Evolutionary conservation across 2,113 vertebrate genomes (phyloP).

Genomic region (Eublepharis macularius): DNA sequence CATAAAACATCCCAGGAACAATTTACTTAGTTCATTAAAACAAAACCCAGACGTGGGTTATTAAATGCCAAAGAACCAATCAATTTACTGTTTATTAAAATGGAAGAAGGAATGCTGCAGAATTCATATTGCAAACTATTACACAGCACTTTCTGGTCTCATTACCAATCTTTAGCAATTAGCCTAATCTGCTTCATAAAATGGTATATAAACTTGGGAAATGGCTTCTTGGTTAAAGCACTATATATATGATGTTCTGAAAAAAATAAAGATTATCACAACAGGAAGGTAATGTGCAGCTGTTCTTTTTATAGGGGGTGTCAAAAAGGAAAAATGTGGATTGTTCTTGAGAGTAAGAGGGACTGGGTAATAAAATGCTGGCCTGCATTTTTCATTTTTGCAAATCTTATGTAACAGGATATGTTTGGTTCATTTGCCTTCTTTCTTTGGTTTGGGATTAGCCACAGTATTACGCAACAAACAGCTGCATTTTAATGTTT

Average conservation of each 20-base stretch:
- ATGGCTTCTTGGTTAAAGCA: neutral
- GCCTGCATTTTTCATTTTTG: neutral
- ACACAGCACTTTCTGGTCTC: slow-evolving; percentile 54
- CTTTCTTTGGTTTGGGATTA: neutral
- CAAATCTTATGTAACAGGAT: slow-evolving; percentile 1
- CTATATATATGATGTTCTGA: slow-evolving; percentile 34
- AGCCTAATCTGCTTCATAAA: slow-evolving; percentile 59
- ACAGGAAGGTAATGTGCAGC: slow-evolving; percentile 28
- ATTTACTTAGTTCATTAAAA: slow-evolving; percentile 85
- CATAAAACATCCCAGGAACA: slow-evolving; percentile 70
- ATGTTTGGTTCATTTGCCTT: neutral
- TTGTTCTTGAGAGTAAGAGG: slow-evolving; percentile 14
- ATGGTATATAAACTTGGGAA: slow-evolving; percentile 47
- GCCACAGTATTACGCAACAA: neutral
- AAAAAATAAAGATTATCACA: slow-evolving; percentile 48
- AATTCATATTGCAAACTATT: slow-evolving; percentile 65
- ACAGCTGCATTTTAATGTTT: neutral
- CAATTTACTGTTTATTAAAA: slow-evolving; percentile 83
- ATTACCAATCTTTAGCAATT: slow-evolving; percentile 63
- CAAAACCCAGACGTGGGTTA: slow-evolving; percentile 70
- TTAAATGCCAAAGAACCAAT: slow-evolving; percentile 72
- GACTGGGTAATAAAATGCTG: neutral
- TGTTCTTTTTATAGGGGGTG: slow-evolving; percentile 34
- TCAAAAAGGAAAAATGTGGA: slow-evolving; percentile 43
- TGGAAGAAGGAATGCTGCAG: slow-evolving; percentile 48